Base-by-base conservation (phyloP, 2,113 vertebrate species). In the Sclerurus mexicanus region DNA sequence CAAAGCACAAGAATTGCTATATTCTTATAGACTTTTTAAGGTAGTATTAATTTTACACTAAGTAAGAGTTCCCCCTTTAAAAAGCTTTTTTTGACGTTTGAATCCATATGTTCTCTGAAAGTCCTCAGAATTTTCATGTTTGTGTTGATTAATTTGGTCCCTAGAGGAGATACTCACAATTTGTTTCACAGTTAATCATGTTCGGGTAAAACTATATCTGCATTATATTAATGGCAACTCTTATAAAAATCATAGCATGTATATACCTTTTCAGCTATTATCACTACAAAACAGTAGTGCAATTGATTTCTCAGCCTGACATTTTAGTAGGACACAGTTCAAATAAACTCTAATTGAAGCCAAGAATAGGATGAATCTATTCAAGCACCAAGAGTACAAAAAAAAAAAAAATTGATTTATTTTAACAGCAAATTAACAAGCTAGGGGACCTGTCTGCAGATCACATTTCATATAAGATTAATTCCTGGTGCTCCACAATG, bases 231-330 rank as follows among this genome's bases (percentile, higher is more conserved):
- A 79, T 90, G 50, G 20, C 67, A 40, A 58, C 80, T 97, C 76
- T 92, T 88, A 89, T 74, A 96, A 93, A 96, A 96, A 87, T 89
- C 53, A 55, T 75, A 75, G 39, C 28, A 85, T 18, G 8, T 71
- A 96, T 96, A 96, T 94, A 94, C 24, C 9, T 83, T 96, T 94
- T 94, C 47, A 93, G 96, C n/a, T 82, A 75, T 72, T 86, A 87
- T 46, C 49, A 77, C 62, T 74, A 49, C n/a, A 95, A 94, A 96
- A 82, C 93, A 53, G 78, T 96, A 72, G 91, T 44, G 87, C 12
- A 77, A 82, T 84, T 91, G 87, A 96, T 95, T 97, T 98, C 97
- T 97, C 93, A 95, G 77, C 86, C 84, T 97, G 90, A 87, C 88
- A 95, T 53, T 14, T 96, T 96, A 96, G 71, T 63, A 92, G 19